Conservation (phyloP, 2,888 invertebrate genomes). For the Cremastinae sp. region DNA sequence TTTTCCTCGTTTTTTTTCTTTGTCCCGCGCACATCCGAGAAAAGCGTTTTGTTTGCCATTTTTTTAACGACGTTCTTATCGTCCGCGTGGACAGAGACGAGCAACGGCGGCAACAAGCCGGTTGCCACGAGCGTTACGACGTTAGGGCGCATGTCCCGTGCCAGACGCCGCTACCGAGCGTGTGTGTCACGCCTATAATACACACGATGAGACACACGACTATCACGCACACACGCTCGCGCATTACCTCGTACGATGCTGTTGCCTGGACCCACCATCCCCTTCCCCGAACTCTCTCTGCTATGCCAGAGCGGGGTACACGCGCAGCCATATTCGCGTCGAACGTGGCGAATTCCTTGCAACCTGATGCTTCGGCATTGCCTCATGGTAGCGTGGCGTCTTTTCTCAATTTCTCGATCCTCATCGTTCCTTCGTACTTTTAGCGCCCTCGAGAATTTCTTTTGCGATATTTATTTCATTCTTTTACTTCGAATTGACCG, state of each 20-base stretch:
- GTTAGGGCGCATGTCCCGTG: slow-evolving; percentile 60
- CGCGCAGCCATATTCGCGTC: slow-evolving; percentile 57
- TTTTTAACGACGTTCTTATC: slow-evolving; percentile 21
- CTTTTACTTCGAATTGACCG: no score
- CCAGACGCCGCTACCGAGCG: slow-evolving; percentile 44
- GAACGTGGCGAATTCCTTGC: slow-evolving; percentile 60
- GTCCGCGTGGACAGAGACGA: slow-evolving; percentile 34
- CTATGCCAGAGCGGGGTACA: slow-evolving; percentile 11
- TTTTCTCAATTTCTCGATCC: slow-evolving; percentile 12
- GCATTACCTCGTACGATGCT: slow-evolving; percentile 14
- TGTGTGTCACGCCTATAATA: neutral
- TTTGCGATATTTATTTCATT: neutral
- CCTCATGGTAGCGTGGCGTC: slow-evolving; percentile 43
- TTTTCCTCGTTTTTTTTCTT: no score
- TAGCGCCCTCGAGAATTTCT: neutral
- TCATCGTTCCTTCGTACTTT: neutral
- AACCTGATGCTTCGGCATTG: slow-evolving; percentile 58
- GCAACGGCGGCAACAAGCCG: slow-evolving; percentile 54
- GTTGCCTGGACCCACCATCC: slow-evolving; percentile 52
- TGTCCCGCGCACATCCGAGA: no score
- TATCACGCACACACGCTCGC: neutral
- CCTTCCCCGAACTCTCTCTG: no score
- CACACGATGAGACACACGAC: neutral
- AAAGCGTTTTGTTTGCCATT: neutral
- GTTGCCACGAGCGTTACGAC: slow-evolving; percentile 46